A percentile compares a stretch with the other conserved stretches of the same genome.
These are phyloP conservation scores for Drosophila setosimentum DNA, from an alignment of 2,888 invertebrate species.

Conservation along the genomic window DNA sequence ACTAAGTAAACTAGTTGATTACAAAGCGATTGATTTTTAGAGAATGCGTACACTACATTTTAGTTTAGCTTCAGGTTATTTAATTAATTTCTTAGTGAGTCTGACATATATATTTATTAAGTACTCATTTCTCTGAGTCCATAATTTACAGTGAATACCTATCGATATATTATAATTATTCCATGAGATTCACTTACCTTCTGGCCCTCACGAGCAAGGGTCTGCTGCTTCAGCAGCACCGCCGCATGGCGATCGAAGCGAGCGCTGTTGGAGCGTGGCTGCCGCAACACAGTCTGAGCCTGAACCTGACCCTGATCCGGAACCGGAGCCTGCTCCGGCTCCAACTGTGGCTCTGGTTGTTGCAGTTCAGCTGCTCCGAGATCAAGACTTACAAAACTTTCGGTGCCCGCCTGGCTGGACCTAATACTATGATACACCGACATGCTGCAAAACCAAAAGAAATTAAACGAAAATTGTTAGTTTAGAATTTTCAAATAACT, in stretches of 20 bases:
- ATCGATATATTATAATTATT: accelerated
- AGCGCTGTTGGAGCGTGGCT: constrained; percentile 59
- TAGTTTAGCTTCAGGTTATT: too few relatives aligned
- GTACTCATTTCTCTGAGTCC: too few relatives aligned
- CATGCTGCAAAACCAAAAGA: constrained; percentile 78
- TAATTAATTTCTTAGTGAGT: too few relatives aligned
- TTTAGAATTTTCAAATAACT: constrained; percentile 9
- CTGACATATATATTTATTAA: not conserved
- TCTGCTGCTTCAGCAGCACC: constrained; percentile 81
- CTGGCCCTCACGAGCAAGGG: constrained; percentile 81
- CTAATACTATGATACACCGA: constrained; percentile 85
- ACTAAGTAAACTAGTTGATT: too few relatives aligned
- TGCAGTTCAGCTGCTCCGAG: constrained; percentile 69
- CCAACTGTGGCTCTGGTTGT: constrained; percentile 40
- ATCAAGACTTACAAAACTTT: constrained; percentile 83
- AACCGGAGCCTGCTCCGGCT: constrained; percentile 35
- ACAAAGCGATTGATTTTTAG: too few relatives aligned
- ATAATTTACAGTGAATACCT: not conserved
- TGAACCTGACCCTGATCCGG: constrained; percentile 16
- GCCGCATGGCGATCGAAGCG: constrained; percentile 79
- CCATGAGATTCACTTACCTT: constrained; percentile 67
- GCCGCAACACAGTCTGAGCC: constrained; percentile 32
- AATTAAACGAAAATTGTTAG: not conserved
- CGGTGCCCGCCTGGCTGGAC: constrained; percentile 79
- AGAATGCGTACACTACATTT: too few relatives aligned